phyloP scores from a whole-genome alignment of 2,113 vertebrate genomes.

The Limanda limanda region DNA sequence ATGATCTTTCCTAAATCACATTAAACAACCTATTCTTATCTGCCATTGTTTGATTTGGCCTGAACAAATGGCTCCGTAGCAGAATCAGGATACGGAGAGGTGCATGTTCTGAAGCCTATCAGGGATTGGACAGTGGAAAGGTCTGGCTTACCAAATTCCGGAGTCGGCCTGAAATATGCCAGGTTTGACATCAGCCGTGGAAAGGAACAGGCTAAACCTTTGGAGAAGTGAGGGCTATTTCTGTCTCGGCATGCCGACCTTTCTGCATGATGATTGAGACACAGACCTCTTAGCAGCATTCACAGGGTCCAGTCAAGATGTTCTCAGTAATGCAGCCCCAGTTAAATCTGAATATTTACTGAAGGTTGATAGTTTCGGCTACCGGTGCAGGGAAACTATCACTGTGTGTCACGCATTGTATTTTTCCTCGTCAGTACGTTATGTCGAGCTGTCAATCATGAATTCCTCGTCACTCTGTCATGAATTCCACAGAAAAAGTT shows the following conservation, averaged over 20 bases:
- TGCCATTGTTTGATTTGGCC: slow-evolving; percentile 69
- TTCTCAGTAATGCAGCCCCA: slow-evolving; percentile 20
- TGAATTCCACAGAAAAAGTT: too few species aligned
- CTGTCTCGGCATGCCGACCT: slow-evolving; percentile 34
- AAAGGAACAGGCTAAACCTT: slow-evolving; percentile 36
- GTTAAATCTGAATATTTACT: slow-evolving; percentile 21
- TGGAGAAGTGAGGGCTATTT: slow-evolving; percentile 54
- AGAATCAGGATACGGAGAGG: slow-evolving; percentile 50
- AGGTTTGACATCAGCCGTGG: slow-evolving; percentile 60
- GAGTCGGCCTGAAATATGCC: slow-evolving; percentile 60
- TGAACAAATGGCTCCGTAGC: slow-evolving; percentile 7
- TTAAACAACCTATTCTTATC: slow-evolving; percentile 68
- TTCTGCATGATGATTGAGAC: slow-evolving; percentile 54
- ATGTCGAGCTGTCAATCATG: neutral
- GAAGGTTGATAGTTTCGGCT: neutral
- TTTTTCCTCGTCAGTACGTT: neutral
- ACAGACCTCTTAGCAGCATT: slow-evolving; percentile 51
- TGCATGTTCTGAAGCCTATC: slow-evolving; percentile 40
- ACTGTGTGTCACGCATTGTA: too few species aligned
- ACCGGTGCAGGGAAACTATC: too few species aligned
- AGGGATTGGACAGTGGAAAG: slow-evolving; percentile 56
- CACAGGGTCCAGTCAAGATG: slow-evolving; percentile 41
- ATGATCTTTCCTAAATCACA: slow-evolving; percentile 58
- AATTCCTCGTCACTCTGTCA: too few species aligned
- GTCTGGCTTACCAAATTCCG: slow-evolving; percentile 64